These are phyloP conservation scores for Cassiopea andromeda DNA, from an alignment of 30 jellyfish, hydroid and myxozoan genomes.

Conservation along the genomic window DNA sequence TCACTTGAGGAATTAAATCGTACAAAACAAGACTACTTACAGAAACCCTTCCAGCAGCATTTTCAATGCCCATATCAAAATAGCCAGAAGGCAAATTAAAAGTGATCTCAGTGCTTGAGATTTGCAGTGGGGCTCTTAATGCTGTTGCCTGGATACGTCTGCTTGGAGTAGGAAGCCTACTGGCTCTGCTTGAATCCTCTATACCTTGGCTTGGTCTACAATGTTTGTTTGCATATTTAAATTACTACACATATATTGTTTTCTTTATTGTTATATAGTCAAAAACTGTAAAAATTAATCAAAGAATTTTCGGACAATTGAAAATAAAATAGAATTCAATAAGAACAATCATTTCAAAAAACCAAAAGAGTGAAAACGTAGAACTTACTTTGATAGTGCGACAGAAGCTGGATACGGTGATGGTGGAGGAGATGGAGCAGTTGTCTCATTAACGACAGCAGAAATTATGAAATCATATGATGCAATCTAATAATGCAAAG, in stretches of 20 bases:
- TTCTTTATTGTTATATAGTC: no score
- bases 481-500: constrained; percentile 78
- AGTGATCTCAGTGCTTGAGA: constrained; percentile 59
- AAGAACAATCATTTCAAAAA: background rate
- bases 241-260: no score
- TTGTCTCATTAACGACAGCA: constrained; percentile 70
- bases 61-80: constrained; percentile 85
- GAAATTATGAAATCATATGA: constrained; percentile 90
- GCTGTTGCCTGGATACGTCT: constrained; percentile 93
- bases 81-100: constrained; percentile 88
- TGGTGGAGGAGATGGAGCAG: constrained; percentile 91
- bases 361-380: background rate
- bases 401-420: constrained; percentile 89
- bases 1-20: no score
- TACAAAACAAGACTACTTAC: constrained; percentile 24
- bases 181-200: constrained; percentile 16
- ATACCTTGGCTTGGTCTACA: constrained; percentile 38
- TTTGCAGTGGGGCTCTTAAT: constrained; percentile 87
- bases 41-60: constrained; percentile 81
- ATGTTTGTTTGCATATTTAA: no score
- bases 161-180: constrained; percentile 79
- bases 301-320: no score
- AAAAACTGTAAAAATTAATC: no score
- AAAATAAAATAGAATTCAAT: background rate
- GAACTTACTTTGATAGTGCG: constrained; percentile 74